Base-by-base conservation (phyloP, 2,888 invertebrate genomes). In the Cheiracanthium punctorium region DNA sequence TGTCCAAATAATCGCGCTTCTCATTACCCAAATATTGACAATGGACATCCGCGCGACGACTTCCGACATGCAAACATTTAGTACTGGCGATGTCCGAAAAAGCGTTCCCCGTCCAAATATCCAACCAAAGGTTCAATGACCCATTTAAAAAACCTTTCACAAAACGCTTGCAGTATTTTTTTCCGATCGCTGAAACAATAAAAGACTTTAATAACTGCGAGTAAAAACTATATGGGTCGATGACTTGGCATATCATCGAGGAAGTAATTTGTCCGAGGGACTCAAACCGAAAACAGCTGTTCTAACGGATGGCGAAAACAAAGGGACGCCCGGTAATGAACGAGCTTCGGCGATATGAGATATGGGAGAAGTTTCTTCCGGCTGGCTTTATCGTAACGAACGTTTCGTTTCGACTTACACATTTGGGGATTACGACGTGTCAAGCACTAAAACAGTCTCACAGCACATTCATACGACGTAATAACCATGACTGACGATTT, bases 171-270 rank as follows among this genome's bases (percentile, higher is more conserved):
- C 17, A 64, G 12, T 20, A 20, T 64, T 64, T 28, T 28, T 20
- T 64, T 64, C 67, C 32, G 67, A 67, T 30, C 67, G 67, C 67
- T 29, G 28, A 30, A 80, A 80, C 64, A 70, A 64, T 64, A 80
- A 71, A 71, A 48, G 41, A 30, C 67, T 72, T n/a, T 80, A 80
- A 80, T 80, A 80, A 72, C 71, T 80, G 71, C 48, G 58, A 71
- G 71, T 80, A 48, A n/a, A 20, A 67, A 48, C 52, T 81, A 75
- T 81, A 70, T 81, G 81, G 81, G 81, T 81, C 81, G 81, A 81
- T 74, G 81, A 74, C 74, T 74, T 43, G 30, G 64, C 29, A 43
- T 80, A 65, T 80, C 73, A 74, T 74, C 69, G 41, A 81, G 81
- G 81, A 81, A 81, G 81, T 81, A 64, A 48, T 80, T 80, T 80